Conservation (phyloP, 2,888 invertebrate species). For the Pristionchus exspectatus region DNA sequence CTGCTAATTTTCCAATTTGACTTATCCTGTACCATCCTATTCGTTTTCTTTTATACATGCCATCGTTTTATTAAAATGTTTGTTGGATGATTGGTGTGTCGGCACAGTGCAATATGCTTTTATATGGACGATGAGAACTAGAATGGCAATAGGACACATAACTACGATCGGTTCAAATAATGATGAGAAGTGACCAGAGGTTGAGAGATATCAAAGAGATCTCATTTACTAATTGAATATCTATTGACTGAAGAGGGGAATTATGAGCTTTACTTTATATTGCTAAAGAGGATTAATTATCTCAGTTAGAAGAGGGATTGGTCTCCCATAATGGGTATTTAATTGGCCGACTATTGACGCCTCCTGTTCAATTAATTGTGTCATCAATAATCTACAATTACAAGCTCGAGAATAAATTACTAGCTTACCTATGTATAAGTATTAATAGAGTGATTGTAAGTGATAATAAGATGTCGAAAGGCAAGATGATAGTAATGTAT, state of each 20-base stretch:
- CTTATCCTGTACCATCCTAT: background rate
- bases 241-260: conserved; percentile 5
- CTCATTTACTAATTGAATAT: conserved; percentile 22
- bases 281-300: conserved; percentile 6
- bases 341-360: conserved; percentile 9
- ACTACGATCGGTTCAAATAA: conserved; percentile 4
- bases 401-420: background rate
- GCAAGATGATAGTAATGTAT: background rate
- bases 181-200: conserved; percentile 41
- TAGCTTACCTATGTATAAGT: background rate
- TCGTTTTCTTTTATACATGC: background rate
- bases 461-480: background rate
- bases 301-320: conserved; percentile 11
- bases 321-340: conserved; percentile 5
- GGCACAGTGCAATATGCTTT: background rate
- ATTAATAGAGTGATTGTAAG: background rate
- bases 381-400: background rate
- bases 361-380: background rate
- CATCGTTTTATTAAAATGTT: background rate
- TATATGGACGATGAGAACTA: background rate
- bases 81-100: background rate
- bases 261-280: background rate
- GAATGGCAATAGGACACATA: conserved; percentile 29
- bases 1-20: background rate
- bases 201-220: conserved; percentile 17